These are phyloP conservation scores for Amphiura filiformis DNA, from an alignment of 35 echinoderm and acorn worm genomes.

Conservation along the genomic window DNA sequence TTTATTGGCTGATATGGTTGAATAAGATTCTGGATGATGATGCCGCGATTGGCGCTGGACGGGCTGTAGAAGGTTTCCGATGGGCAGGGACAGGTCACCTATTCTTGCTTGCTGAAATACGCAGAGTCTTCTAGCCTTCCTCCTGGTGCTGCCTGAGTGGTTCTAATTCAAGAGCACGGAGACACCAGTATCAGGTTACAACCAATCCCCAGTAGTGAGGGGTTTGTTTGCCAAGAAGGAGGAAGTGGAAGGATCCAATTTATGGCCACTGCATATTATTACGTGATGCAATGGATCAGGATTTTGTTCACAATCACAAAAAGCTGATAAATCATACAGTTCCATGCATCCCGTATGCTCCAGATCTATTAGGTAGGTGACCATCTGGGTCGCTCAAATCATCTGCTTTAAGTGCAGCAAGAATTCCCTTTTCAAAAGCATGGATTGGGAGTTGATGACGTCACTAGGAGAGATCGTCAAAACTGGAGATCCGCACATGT, in stretches of 20 bases:
- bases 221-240: neutral
- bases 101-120: no score
- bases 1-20: no score
- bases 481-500: neutral
- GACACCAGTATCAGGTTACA: neutral
- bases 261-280: neutral
- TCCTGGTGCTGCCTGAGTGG: no score
- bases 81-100: no score
- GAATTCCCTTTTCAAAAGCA: neutral
- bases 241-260: neutral
- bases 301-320: neutral
- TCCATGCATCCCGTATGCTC: neutral
- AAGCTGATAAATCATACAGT: neutral
- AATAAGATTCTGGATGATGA: no score
- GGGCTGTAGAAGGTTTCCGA: no score
- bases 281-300: neutral
- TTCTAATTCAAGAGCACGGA: no score
- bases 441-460: neutral
- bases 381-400: no score
- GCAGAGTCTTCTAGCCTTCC: no score
- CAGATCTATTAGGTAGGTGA: no score
- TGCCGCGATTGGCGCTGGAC: no score
- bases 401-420: neutral
- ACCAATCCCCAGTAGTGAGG: neutral
- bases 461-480: neutral